Conservation (phyloP, 2,113 vertebrate genomes). For the Arothron firmamentum region DNA sequence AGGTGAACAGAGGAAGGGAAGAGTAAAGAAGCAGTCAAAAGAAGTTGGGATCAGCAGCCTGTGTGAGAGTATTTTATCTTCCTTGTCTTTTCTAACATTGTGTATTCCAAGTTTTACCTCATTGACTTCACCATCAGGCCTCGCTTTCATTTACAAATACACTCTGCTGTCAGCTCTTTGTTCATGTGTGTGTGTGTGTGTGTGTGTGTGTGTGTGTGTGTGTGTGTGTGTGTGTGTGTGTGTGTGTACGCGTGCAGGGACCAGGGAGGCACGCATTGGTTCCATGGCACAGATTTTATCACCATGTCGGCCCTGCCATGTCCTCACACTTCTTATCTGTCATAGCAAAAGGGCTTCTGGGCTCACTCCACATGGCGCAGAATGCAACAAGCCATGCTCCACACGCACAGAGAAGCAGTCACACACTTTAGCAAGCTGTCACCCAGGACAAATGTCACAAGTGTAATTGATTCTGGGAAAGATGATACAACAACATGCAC, state of each 20-base stretch:
- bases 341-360: conserved; percentile 42
- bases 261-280: too few species aligned
- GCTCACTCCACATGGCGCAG: conserved; percentile 22
- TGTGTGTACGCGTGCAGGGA: conserved; percentile 18
- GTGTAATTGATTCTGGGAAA: conserved; percentile 67
- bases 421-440: conserved; percentile 45
- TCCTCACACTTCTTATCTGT: conserved; percentile 63
- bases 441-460: conserved; percentile 63
- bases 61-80: conserved; percentile 52
- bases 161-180: conserved; percentile 23
- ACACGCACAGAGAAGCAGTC: conserved; percentile 17
- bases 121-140: conserved; percentile 39
- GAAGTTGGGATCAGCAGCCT: conserved; percentile 28
- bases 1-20: conserved; percentile 28
- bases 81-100: conserved; percentile 36
- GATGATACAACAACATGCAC: conserved; percentile 45
- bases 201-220: conserved; percentile 9
- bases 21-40: conserved; percentile 3
- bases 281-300: conserved; percentile 60
- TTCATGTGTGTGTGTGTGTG: not conserved
- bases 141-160: conserved; percentile 56
- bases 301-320: conserved; percentile 57
- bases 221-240: not conserved
- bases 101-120: conserved; percentile 12
- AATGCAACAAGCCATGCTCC: not conserved